A percentile compares a stretch with the other conserved stretches of the same genome.
Conservation (phyloP, 2,888 invertebrate genomes). For the Idaea dimidiata region DNA sequence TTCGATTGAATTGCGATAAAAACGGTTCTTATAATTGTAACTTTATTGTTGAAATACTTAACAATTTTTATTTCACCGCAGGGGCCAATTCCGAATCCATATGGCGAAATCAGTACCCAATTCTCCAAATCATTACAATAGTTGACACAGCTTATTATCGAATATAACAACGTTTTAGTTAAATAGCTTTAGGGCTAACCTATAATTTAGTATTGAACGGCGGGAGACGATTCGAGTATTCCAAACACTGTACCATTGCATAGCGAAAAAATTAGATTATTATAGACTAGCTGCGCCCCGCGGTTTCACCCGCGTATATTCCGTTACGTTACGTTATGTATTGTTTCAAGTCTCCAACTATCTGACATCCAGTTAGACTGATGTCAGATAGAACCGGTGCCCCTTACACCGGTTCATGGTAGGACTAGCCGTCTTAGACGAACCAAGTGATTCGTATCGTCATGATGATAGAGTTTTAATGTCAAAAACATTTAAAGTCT, state of each 20-base stretch:
- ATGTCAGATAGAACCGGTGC: too few species aligned
- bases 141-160: constrained; percentile 69
- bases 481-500: too few species aligned
- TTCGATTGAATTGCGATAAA: background rate
- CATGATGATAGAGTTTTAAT: too few species aligned
- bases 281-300: too few species aligned
- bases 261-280: too few species aligned
- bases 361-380: too few species aligned
- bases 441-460: too few species aligned
- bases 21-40: background rate
- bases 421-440: too few species aligned
- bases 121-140: constrained; percentile 57
- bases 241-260: background rate
- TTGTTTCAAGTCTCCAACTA: too few species aligned
- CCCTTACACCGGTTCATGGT: too few species aligned
- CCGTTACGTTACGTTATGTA: too few species aligned
- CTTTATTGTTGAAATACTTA: background rate
- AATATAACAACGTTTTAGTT: constrained; percentile 61
- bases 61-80: constrained; percentile 29
- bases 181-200: constrained; percentile 70
- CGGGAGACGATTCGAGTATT: constrained; percentile 45
- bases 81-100: constrained; percentile 45
- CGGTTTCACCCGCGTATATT: too few species aligned
- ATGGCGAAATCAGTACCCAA: constrained; percentile 50
- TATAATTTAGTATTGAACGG: constrained; percentile 67